phyloP scores from a whole-genome alignment of 2,797 vertebrate species.

The Eupleurogrammus muticus region DNA sequence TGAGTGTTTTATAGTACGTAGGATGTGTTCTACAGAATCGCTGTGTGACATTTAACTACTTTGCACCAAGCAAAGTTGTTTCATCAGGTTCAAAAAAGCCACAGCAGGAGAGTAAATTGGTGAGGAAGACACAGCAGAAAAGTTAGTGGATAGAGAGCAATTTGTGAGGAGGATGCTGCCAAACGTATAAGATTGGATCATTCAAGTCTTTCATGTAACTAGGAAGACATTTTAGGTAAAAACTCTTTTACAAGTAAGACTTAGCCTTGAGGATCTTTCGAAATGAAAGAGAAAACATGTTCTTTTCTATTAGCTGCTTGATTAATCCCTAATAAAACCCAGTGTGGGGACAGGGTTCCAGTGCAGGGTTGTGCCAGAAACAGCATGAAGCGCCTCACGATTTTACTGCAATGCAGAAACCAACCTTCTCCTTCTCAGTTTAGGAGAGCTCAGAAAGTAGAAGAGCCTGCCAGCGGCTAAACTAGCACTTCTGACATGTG shows the following conservation, averaged over 20 bases:
- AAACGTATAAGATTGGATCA: slow-evolving; percentile 10
- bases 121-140: slow-evolving; percentile 22
- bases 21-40: background rate
- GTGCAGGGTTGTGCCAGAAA: slow-evolving; percentile 43
- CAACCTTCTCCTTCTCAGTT: slow-evolving; percentile 84
- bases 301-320: slow-evolving; percentile 11
- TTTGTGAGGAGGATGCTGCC: slow-evolving; percentile 11
- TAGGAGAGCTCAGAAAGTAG: slow-evolving; percentile 85
- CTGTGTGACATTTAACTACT: background rate
- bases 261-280: slow-evolving; percentile 1
- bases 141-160: slow-evolving; percentile 14
- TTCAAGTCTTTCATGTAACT: slow-evolving; percentile 9
- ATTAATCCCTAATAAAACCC: slow-evolving; percentile 49
- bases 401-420: slow-evolving; percentile 62
- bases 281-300: slow-evolving; percentile 5
- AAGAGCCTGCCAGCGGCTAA: slow-evolving; percentile 84
- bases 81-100: slow-evolving; percentile 17
- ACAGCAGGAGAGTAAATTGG: slow-evolving; percentile 17
- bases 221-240: too few relatives aligned
- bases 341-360: slow-evolving; percentile 19
- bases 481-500: slow-evolving; percentile 83
- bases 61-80: slow-evolving; percentile 24
- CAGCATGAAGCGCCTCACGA: slow-evolving; percentile 42
- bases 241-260: too few relatives aligned
- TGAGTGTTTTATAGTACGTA: slow-evolving; percentile 19